Conservation (phyloP, 2,797 vertebrate genomes). For the Sylvilagus floridanus region DNA sequence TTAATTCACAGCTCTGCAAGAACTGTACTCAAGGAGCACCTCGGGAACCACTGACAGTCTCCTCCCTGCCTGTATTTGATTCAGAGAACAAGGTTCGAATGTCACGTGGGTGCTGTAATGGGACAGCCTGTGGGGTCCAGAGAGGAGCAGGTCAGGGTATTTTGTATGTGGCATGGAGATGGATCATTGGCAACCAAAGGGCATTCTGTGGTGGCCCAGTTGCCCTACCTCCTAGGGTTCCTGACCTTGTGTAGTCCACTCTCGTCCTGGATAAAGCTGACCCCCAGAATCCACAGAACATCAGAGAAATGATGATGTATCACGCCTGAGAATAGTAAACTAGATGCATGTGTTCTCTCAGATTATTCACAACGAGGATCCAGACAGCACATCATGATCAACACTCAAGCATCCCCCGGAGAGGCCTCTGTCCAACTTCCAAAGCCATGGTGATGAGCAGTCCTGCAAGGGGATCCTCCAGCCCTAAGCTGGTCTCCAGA, state of each 20-base stretch:
- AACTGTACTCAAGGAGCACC: too few species aligned
- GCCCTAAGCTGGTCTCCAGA: background rate
- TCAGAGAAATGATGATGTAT: background rate
- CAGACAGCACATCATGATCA: background rate
- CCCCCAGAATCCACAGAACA: background rate
- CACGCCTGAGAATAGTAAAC: background rate
- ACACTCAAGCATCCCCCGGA: background rate
- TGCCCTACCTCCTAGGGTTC: background rate
- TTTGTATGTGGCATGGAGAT: background rate
- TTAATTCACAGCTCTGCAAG: background rate
- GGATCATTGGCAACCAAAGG: background rate
- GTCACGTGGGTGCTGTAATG: background rate
- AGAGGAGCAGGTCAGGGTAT: background rate
- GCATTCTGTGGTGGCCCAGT: background rate
- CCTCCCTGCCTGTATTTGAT: background rate
- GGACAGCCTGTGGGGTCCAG: background rate
- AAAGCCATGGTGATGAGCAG: too few species aligned
- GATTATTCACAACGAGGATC: background rate
- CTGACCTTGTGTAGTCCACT: background rate
- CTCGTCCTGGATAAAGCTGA: background rate
- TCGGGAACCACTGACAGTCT: too few species aligned
- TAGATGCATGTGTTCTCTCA: background rate
- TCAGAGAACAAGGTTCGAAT: background rate
- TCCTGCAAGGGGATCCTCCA: background rate
- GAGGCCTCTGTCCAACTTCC: background rate